Evolutionary conservation across 2,888 invertebrate genomes (phyloP).

Genomic region (Resseliella maxima): DNA sequence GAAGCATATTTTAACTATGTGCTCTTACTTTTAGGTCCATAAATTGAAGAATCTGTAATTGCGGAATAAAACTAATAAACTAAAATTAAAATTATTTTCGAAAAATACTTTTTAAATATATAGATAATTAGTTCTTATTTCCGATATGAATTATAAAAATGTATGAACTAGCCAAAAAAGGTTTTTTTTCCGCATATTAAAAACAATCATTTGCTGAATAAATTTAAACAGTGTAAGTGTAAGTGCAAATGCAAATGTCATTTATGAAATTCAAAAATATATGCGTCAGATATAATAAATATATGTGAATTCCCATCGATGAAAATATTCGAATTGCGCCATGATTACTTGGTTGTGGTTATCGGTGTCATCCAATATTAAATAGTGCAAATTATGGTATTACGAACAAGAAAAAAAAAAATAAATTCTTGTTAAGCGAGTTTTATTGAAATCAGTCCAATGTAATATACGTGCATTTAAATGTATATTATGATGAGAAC

Average conservation of each 20-base stretch:
- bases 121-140: no score
- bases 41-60: no score
- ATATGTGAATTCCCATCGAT: background rate
- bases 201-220: no score
- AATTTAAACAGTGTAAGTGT: no score
- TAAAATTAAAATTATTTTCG: no score
- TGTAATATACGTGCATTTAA: background rate
- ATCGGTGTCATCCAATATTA: slow-evolving; percentile 1
- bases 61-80: no score
- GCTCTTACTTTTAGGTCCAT: background rate
- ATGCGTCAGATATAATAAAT: background rate
- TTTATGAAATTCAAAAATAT: no score
- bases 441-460: background rate
- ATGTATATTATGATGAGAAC: background rate
- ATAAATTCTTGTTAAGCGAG: background rate
- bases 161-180: no score
- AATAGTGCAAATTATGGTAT: background rate
- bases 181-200: no score
- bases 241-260: no score
- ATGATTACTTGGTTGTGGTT: background rate
- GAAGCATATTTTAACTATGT: background rate
- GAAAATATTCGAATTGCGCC: background rate
- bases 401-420: background rate
- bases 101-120: no score
- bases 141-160: no score